These are phyloP conservation scores for Tychaedon coryphoeus DNA, from an alignment of 2,113 vertebrate genomes.

Conservation along the genomic window DNA sequence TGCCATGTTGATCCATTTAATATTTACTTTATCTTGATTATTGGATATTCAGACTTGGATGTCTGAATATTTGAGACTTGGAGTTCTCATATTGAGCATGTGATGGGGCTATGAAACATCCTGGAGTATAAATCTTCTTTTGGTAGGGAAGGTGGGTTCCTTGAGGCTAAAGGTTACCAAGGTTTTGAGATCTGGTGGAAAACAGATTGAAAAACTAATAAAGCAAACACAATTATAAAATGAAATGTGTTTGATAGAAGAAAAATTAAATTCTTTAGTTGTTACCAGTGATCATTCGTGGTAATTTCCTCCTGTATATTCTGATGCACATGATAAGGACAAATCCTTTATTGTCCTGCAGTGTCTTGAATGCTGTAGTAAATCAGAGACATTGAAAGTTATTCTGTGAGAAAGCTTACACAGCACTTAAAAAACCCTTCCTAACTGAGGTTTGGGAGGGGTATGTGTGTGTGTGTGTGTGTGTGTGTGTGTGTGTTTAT, in stretches of 20 bases:
- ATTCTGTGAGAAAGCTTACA: not conserved
- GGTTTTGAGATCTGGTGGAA: not conserved
- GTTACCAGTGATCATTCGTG: not conserved
- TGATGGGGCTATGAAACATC: not conserved
- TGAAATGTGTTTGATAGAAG: not conserved
- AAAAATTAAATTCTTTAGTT: not conserved
- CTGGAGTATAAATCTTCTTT: not conserved
- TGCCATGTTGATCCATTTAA: not conserved
- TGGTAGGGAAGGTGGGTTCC: not conserved
- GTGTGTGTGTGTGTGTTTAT: not conserved
- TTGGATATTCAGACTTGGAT: not conserved
- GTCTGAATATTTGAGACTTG: not conserved
- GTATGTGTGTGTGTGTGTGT: no score
- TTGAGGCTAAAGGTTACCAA: not conserved
- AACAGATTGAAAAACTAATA: not conserved
- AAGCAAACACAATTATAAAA: not conserved
- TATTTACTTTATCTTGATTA: not conserved
- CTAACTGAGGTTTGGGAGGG: not conserved
- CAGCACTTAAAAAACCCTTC: not conserved
- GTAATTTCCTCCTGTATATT: not conserved
- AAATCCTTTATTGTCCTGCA: not conserved
- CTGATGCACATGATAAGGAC: not conserved
- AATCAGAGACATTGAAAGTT: not conserved
- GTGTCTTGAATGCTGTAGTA: not conserved
- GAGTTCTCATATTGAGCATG: fast-evolving